A percentile compares a stretch with the other conserved stretches of the same genome.
Conservation (phyloP, 1,140 invertebrate genomes). For the Brachionus calyciflorus region DNA sequence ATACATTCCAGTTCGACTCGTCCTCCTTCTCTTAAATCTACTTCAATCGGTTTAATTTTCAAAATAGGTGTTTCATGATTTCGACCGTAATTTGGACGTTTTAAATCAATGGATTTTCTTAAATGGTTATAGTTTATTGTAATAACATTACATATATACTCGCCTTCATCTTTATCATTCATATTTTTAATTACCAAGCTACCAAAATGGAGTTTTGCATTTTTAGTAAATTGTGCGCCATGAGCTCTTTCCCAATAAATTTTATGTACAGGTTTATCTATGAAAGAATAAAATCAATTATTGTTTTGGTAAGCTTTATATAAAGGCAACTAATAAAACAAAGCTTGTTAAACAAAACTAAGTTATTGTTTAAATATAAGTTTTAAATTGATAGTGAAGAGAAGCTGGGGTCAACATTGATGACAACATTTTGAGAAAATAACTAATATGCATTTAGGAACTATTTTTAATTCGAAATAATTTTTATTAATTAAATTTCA, state of each 20-base stretch:
- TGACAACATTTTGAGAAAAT: too few relatives aligned
- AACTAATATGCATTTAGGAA: too few relatives aligned
- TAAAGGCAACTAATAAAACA: too few relatives aligned
- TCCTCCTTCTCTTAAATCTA: conserved; percentile 30
- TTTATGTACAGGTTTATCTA: conserved; percentile 17
- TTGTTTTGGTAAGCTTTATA: too few relatives aligned
- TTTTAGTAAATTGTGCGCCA: background rate
- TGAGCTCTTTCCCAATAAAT: conserved; percentile 17
- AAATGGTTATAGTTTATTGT: background rate
- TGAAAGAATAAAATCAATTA: background rate
- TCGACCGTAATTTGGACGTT: background rate
- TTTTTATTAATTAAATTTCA: too few relatives aligned
- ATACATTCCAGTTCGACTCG: conserved; percentile 20
- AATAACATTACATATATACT: conserved; percentile 11
- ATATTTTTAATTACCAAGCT: background rate
- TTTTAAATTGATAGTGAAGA: too few relatives aligned
- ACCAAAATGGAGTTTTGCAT: background rate
- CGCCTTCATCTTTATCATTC: background rate
- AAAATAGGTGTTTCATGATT: background rate
- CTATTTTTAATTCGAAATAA: too few relatives aligned
- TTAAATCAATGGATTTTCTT: conserved; percentile 18
- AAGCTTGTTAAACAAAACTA: too few relatives aligned
- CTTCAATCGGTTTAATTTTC: conserved; percentile 26
- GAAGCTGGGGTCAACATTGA: too few relatives aligned
- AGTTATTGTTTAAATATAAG: too few relatives aligned